These are phyloP conservation scores for Falco cherrug DNA, from an alignment of 2,797 vertebrate genomes.

Conservation along the genomic window DNA sequence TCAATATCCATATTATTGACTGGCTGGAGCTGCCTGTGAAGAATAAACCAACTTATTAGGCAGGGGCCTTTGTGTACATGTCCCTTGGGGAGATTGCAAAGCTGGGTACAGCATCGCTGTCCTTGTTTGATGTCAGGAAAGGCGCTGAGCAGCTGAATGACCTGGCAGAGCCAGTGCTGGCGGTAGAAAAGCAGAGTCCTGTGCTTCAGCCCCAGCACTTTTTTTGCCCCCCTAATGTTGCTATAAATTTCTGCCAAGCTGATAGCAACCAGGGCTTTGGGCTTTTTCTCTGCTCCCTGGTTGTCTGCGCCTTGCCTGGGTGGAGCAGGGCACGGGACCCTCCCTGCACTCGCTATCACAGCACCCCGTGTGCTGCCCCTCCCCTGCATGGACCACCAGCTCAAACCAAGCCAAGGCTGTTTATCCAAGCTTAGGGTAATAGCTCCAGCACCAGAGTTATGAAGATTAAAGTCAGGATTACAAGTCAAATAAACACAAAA, in stretches of 20 bases:
- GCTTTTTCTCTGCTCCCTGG: neutral
- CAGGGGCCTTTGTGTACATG: neutral
- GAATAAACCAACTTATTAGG: neutral
- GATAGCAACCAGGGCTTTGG: neutral
- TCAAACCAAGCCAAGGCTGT: neutral
- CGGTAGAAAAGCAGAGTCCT: neutral
- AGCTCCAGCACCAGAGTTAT: neutral
- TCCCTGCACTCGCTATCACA: fast-evolving
- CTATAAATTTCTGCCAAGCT: neutral
- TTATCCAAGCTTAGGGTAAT: neutral
- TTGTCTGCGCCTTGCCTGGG: neutral
- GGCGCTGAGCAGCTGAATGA: neutral
- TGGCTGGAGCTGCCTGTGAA: neutral
- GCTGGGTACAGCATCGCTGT: neutral
- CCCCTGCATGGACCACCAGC: neutral
- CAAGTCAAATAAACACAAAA: neutral
- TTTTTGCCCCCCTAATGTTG: too few species aligned
- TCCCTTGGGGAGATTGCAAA: neutral
- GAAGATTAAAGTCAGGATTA: neutral
- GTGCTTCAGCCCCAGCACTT: neutral
- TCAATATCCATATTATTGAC: neutral
- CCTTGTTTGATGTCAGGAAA: neutral
- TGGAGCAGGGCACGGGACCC: fast-evolving
- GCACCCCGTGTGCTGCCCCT: fast-evolving
- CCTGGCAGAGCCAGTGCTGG: neutral